Base-by-base conservation (phyloP, 92 coral and sea anemone species). In the Phymanthus crucifer region DNA sequence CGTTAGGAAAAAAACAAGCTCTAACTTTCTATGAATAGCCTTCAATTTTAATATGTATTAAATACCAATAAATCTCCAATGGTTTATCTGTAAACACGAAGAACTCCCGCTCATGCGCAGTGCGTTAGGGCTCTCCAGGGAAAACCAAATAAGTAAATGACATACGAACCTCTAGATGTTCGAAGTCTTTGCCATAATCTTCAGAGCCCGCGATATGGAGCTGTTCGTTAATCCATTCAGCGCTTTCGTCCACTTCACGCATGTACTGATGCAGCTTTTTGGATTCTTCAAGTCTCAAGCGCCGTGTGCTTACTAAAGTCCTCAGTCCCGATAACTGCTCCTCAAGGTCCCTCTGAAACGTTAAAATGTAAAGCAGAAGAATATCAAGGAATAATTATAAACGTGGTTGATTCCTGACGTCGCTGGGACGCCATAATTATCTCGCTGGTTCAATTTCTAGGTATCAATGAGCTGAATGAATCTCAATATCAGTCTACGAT, bases 181-280 rank as follows among this genome's bases (percentile, higher is more conserved):
- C 98, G 77, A 95, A 93, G 91, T 95, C 98, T 58, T 88, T 94
- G 72, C 98, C 98, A 71, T 95, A 95, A 66, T 95, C 98, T 78
- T 95, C 98, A 3, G 95, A 86, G 29, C 98, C 84, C 32, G 98
- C 98, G 32, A 72, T 87, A 24, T 91, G 94, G 32, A 93, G 89
- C 72, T 95, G 98, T 43, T 95, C 98, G 50, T 84, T 94, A 76
- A 95, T 90, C 93, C 93, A 93, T 81, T 93, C 98, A 61, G 97
- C 91, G 27, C 90, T 81, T 72, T 95, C 98, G 66, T 91, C 93
- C 79, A 93, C 95, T 80, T 95, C 98, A 46, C 97, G 93, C 78
- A 86, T 65, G 73, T 87, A 95, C 71, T 93, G 93, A 56, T 93
- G 91, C 24, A 95, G 87, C 76, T 93, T 90, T 74, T 89, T 93